Evolutionary conservation across 2,888 invertebrate genomes (phyloP), one percentile per base, ranked within the genome.

Genomic region (Nymphalis urticae): DNA sequence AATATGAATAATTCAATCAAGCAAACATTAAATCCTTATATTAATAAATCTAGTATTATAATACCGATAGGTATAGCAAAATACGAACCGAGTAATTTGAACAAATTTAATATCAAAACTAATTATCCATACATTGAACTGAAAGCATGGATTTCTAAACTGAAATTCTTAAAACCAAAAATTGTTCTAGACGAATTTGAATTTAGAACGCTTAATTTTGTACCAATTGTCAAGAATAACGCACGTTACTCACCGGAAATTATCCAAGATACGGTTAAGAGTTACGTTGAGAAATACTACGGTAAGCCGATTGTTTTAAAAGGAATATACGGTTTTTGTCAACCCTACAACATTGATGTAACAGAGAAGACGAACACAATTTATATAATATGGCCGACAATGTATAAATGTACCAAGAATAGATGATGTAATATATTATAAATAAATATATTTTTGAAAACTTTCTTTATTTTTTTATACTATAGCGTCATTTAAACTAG

Each of bases 361-460:
- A 56, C 61, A 56, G 58, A 69, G 50, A 48, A 42, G 24, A 54
- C 72, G 21, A 62, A 63, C 16, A 63, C 16, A 50, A 17, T 65
- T 42, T 72, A 70, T 58, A 50, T 75, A 24, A 42, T 75, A 24
- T 75, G 75, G 75, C 72, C 74, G 21, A 68, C 70, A 36, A 36
- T 71, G 19, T 70, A 72, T 62, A 48, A 68, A 47, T 73, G 73
- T 50, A 48, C 59, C 17, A 61, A 24, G 13, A 24, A 56, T 21
- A 70, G 72, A 64, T 60, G 36, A 36, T 71, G 71, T 68, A 3
- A 42, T 19, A 51, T 3, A 6, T 13, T 24, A 8, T 51, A 24
- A 59, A 59, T 4, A 42, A 59, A 59, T 4, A 42, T 24, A n/a
- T n/a, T 16, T 56, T 2, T 21, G 0, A 48, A 32, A 48, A 47